phyloP scores from a whole-genome alignment of 2,113 vertebrate species.

The Diphyllodes magnificus region DNA sequence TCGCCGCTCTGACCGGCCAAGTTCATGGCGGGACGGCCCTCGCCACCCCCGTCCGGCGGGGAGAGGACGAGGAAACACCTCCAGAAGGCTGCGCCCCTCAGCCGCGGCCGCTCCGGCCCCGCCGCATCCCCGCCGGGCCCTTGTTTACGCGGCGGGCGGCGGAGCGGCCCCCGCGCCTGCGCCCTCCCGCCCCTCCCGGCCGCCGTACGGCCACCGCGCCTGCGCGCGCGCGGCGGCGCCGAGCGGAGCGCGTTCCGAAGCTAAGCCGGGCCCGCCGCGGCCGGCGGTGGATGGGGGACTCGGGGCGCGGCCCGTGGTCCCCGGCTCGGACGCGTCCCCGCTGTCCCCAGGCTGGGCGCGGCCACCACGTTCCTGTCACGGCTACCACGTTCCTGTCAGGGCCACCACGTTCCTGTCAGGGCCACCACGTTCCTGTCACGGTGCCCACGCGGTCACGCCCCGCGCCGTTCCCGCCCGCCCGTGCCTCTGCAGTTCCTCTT shows the following conservation, averaged over 20 bases:
- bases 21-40: slow-evolving; percentile 81
- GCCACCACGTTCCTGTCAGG: neutral
- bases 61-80: neutral
- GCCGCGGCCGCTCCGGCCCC: neutral
- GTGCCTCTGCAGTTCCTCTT: neutral
- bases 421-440: accelerated
- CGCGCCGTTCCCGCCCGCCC: too few relatives aligned
- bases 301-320: accelerated
- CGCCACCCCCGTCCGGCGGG: neutral
- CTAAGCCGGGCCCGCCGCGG: accelerated
- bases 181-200: neutral
- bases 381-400: too few relatives aligned
- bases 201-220: neutral
- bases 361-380: accelerated
- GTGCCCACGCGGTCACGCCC: neutral
- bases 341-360: neutral
- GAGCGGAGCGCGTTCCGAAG: accelerated
- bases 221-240: neutral
- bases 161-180: slow-evolving; percentile 38
- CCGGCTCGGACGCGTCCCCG: accelerated
- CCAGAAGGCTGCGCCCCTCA: neutral
- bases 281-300: neutral
- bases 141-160: slow-evolving; percentile 73
- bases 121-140: slow-evolving; percentile 59
- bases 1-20: slow-evolving; percentile 94